phyloP scores from a whole-genome alignment of 2,888 invertebrate species.

The Agrochola circellaris region DNA sequence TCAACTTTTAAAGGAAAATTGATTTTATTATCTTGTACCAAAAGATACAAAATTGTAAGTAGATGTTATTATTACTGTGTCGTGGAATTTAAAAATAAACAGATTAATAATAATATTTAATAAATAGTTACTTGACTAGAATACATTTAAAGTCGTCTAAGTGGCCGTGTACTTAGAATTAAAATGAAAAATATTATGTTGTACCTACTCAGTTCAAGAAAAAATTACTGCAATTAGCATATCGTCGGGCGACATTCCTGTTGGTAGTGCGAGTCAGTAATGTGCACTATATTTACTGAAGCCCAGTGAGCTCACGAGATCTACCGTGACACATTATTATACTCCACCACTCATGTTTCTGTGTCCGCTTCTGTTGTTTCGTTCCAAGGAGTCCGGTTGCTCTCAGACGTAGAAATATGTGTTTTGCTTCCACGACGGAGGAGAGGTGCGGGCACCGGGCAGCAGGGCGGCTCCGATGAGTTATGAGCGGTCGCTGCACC shows the following conservation, averaged over 20 bases:
- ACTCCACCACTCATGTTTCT: conserved; percentile 67
- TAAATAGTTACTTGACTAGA: conserved; percentile 28
- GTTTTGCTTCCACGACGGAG: conserved; percentile 66
- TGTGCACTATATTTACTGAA: conserved; percentile 45
- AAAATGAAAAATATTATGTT: conserved; percentile 27
- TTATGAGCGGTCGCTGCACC: conserved; percentile 72
- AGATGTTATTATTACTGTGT: conserved; percentile 44
- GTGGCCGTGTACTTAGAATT: conserved; percentile 30
- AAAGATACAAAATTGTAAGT: conserved; percentile 34
- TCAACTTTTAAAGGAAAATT: conserved; percentile 45
- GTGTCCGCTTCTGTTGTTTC: conserved; percentile 73
- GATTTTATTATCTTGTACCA: conserved; percentile 44
- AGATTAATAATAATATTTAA: conserved; percentile 7
- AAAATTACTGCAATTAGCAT: conserved; percentile 45
- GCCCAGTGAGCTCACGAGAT: conserved; percentile 42
- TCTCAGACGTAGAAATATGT: conserved; percentile 77
- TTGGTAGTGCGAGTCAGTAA: conserved; percentile 17
- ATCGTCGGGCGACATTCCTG: conserved; percentile 31
- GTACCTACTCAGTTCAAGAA: conserved; percentile 26
- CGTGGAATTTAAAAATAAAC: conserved; percentile 20
- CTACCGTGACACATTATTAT: conserved; percentile 58
- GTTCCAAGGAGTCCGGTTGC: conserved; percentile 70
- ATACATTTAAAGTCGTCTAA: conserved; percentile 44
- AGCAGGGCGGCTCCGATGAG: conserved; percentile 71
- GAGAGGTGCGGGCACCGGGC: conserved; percentile 56